A percentile compares a stretch with the other conserved stretches of the same genome.
phyloP scores from a whole-genome alignment of 2,888 invertebrate genomes.

The Cybosia mesomella region DNA sequence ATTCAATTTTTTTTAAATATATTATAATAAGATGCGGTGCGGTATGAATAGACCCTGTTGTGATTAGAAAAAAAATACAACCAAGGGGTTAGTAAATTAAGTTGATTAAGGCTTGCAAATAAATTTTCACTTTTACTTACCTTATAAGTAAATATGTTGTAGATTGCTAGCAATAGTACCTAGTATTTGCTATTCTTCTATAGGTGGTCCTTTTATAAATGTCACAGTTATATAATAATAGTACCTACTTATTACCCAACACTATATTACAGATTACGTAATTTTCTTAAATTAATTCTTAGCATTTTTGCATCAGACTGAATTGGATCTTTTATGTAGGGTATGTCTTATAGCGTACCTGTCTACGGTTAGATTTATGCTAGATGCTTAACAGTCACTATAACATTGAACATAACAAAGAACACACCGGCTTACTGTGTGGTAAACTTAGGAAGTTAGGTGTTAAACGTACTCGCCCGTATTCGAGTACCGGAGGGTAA shows the following conservation, averaged over 20 bases:
- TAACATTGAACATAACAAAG: slow-evolving; percentile 68
- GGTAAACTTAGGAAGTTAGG: slow-evolving; percentile 46
- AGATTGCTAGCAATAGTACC: slow-evolving; percentile 61
- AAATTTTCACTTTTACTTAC: slow-evolving; percentile 40
- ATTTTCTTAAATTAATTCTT: slow-evolving; percentile 40
- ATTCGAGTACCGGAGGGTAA: slow-evolving; percentile 55
- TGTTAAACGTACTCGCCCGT: slow-evolving; percentile 31
- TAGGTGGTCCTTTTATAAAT: slow-evolving; percentile 28
- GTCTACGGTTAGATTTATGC: slow-evolving; percentile 61
- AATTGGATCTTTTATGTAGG: slow-evolving; percentile 43
- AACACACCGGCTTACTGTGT: slow-evolving; percentile 58
- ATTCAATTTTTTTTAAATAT: slow-evolving; percentile 22
- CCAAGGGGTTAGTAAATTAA: slow-evolving; percentile 56
- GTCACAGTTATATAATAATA: slow-evolving; percentile 40
- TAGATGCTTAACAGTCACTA: slow-evolving; percentile 70
- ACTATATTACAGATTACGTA: slow-evolving; percentile 43
- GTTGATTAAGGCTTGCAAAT: slow-evolving; percentile 55
- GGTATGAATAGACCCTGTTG: slow-evolving; percentile 32
- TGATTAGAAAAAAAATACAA: slow-evolving; percentile 33
- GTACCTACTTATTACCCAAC: slow-evolving; percentile 36
- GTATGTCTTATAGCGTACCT: slow-evolving; percentile 59
- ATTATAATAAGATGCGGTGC: slow-evolving; percentile 27
- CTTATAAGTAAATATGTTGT: slow-evolving; percentile 51
- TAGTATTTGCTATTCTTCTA: slow-evolving; percentile 54
- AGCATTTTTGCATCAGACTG: slow-evolving; percentile 47